These are phyloP conservation scores for Zeuzera pyrina DNA, from an alignment of 2,888 invertebrate species.

Conservation along the genomic window DNA sequence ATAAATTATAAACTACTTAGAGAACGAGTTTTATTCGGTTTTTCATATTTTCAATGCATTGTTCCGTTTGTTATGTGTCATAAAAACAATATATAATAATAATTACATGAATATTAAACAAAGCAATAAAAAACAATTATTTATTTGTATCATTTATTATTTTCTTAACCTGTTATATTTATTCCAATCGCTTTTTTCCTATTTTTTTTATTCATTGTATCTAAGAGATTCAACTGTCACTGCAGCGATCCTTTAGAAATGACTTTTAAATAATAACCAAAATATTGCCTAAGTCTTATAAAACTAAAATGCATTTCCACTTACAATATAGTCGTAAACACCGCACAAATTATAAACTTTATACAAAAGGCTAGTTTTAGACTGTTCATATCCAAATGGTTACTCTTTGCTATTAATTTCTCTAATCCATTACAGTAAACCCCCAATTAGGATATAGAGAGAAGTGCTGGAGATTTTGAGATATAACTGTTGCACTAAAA, in stretches of 20 bases:
- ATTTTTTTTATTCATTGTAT: constrained; percentile 67
- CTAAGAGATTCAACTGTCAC: constrained; percentile 68
- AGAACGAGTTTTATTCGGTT: too few relatives aligned
- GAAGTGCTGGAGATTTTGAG: constrained; percentile 32
- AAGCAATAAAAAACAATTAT: constrained; percentile 20
- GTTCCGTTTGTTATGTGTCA: too few relatives aligned
- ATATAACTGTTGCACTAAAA: constrained; percentile 28
- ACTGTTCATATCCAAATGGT: constrained; percentile 56
- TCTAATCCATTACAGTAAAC: constrained; percentile 48
- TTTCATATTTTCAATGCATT: too few relatives aligned
- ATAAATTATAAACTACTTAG: too few relatives aligned
- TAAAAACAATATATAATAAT: too few relatives aligned
- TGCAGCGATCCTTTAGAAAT: constrained; percentile 63
- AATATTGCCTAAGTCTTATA: constrained; percentile 71
- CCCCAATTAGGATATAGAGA: constrained; percentile 39
- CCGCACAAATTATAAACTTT: constrained; percentile 63
- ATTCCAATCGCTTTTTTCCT: constrained; percentile 68
- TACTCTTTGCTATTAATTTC: constrained; percentile 46
- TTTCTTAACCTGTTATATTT: constrained; percentile 71
- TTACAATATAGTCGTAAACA: constrained; percentile 60
- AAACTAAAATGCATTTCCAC: constrained; percentile 70
- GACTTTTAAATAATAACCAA: constrained; percentile 65
- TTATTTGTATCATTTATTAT: constrained; percentile 70
- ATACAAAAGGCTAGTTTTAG: constrained; percentile 66
- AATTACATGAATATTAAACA: constrained; percentile 3